Evolutionary conservation across 2,888 invertebrate genomes (phyloP).

Genomic region (Therioaphis trifolii): DNA sequence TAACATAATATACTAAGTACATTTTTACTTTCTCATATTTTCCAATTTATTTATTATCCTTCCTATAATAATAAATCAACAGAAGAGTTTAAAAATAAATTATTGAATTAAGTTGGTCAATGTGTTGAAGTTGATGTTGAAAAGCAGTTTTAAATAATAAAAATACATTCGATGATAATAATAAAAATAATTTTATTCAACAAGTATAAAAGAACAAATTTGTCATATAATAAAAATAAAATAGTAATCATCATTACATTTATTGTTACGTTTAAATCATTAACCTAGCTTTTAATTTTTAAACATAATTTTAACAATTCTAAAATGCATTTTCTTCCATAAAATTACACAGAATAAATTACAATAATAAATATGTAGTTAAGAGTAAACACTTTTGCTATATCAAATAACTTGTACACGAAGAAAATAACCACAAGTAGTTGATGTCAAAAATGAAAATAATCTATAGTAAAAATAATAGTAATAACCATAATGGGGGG

Average conservation of each 20-base stretch:
- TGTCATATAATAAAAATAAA: constrained; percentile 47
- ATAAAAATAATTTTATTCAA: constrained; percentile 61
- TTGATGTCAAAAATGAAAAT: not conserved
- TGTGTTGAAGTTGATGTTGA: constrained; percentile 17
- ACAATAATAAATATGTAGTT: constrained; percentile 21
- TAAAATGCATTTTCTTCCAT: constrained; percentile 9
- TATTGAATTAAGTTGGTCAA: not conserved
- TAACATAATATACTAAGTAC: not conserved
- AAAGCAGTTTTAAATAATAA: not conserved
- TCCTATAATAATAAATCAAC: no score
- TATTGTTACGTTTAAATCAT: constrained; percentile 31
- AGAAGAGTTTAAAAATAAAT: no score
- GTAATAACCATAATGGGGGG: constrained; percentile 28
- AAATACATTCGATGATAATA: constrained; percentile 31
- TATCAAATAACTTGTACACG: not conserved
- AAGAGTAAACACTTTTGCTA: constrained; percentile 23
- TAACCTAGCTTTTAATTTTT: not conserved
- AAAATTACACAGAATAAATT: constrained; percentile 45
- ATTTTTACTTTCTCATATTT: not conserved
- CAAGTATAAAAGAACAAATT: constrained; percentile 62
- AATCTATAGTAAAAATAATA: constrained; percentile 19
- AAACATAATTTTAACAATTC: constrained; percentile 28
- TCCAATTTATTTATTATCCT: no score
- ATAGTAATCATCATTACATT: constrained; percentile 34
- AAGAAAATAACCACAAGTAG: not conserved